Evolutionary conservation across 2,113 vertebrate genomes (phyloP).

Genomic region (Gavialis gangeticus): DNA sequence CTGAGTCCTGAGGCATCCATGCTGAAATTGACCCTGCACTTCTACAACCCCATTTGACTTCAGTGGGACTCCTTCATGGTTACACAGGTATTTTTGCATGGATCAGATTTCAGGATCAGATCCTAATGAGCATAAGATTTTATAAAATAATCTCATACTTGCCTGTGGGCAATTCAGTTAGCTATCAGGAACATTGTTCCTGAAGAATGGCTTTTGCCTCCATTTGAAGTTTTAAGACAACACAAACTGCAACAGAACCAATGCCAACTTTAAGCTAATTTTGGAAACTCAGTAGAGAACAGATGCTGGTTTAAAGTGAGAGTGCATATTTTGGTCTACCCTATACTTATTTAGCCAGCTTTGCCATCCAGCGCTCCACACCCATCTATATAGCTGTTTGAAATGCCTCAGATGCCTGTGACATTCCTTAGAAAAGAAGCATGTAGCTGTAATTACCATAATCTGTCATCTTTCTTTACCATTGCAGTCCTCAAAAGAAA

Average conservation of each 20-base stretch:
- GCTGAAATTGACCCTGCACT: background rate
- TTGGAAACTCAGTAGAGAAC: background rate
- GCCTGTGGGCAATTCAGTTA: background rate
- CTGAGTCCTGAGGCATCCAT: background rate
- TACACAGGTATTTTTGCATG: background rate
- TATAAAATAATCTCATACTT: background rate
- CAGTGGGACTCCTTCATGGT: background rate
- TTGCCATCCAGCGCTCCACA: conserved; percentile 6
- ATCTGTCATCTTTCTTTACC: conserved; percentile 18
- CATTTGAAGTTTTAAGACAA: background rate
- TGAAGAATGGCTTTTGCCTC: conserved; percentile 14
- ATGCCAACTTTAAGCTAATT: conserved; percentile 12
- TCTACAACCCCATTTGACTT: background rate
- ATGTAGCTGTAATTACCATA: background rate
- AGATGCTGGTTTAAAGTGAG: background rate
- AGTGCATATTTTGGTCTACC: background rate
- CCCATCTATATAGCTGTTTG: conserved; percentile 35
- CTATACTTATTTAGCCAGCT: conserved; percentile 9
- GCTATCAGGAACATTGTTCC: conserved; percentile 4
- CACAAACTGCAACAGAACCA: background rate
- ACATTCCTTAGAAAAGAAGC: background rate
- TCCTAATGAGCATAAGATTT: background rate
- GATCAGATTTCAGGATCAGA: background rate
- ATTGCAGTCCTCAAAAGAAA: background rate
- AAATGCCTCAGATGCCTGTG: conserved; percentile 44